Conservation (phyloP, 2,888 invertebrate species). For the Apodemia zela region DNA sequence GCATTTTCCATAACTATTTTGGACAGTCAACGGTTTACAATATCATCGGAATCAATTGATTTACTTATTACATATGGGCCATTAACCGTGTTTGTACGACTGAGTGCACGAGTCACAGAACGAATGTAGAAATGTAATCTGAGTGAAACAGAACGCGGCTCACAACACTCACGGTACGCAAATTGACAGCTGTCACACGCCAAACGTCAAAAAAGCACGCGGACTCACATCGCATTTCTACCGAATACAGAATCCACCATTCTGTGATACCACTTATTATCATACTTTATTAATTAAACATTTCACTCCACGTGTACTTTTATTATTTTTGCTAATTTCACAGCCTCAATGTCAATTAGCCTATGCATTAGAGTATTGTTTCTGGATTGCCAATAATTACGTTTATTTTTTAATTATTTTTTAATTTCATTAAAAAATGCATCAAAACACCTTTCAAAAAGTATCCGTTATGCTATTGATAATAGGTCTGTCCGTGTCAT, state of each 20-base stretch:
- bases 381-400: conserved; percentile 77
- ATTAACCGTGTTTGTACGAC: conserved; percentile 67
- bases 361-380: conserved; percentile 80
- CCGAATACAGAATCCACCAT: conserved; percentile 45
- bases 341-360: conserved; percentile 80
- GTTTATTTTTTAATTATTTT: conserved; percentile 53
- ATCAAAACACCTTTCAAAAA: conserved; percentile 78
- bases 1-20: conserved; percentile 46
- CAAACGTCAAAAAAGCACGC: conserved; percentile 31
- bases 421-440: conserved; percentile 67
- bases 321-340: conserved; percentile 78
- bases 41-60: conserved; percentile 63
- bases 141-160: conserved; percentile 33
- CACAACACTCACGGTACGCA: conserved; percentile 18
- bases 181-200: conserved; percentile 25
- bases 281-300: conserved; percentile 62
- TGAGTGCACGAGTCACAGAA: conserved; percentile 55
- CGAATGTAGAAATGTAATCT: conserved; percentile 44
- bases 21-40: conserved; percentile 56
- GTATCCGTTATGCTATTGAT: conserved; percentile 74
- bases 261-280: conserved; percentile 58
- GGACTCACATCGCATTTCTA: conserved; percentile 38
- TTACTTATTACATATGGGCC: conserved; percentile 74
- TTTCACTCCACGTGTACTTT: conserved; percentile 59
- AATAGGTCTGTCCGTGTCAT: conserved; percentile 68